Base-by-base conservation (phyloP, 2,888 invertebrate genomes). In the Lasius fuliginosus region DNA sequence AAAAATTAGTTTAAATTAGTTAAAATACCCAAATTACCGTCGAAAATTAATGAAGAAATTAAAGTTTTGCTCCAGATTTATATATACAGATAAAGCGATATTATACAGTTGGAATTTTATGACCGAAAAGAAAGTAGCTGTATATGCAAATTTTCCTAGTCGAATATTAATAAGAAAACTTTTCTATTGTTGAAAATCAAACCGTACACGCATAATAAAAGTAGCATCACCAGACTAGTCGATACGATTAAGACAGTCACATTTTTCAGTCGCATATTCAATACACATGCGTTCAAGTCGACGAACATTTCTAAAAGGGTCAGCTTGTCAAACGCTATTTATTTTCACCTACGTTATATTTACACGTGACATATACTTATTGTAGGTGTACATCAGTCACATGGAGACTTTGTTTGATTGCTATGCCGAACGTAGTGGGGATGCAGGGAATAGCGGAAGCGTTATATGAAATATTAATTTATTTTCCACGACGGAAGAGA, bases 381-480 rank as follows among this genome's bases (percentile, higher is more conserved):
- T 9, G 11, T 36, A 73, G 40, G 1, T 40, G 18, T 15, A 23
- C 27, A 40, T 40, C 40, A 12, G 15, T 33, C 23, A 23, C n/a
- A 33, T 8, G 33, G 3, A n/a, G 53, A 69, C n/a, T 6, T n/a
- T 15, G 36, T 12, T 23, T 56, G 64, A 64, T 36, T n/a, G n/a
- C n/a, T 33, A 53, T 53, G n/a, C 8, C 5, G 3, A 15, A 9
- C 9, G 15, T 15, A 23, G 36, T 9, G 58, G 18, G 23, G 40
- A 40, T 12, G 18, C 12, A 11, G 1, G 3, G 6, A 15, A 12
- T 11, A 27, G 23, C 3, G n/a, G 23, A 15, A 49, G 23, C 15
- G 36, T 11, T 40, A 58, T 40, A 11, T 58, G 23, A 40, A 73
- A 40, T 73, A 40, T 71, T 73, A 3, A 60, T 40, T 73, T 58